Evolutionary conservation across 2,797 vertebrate genomes (phyloP).

Genomic region (Danio choprae): DNA sequence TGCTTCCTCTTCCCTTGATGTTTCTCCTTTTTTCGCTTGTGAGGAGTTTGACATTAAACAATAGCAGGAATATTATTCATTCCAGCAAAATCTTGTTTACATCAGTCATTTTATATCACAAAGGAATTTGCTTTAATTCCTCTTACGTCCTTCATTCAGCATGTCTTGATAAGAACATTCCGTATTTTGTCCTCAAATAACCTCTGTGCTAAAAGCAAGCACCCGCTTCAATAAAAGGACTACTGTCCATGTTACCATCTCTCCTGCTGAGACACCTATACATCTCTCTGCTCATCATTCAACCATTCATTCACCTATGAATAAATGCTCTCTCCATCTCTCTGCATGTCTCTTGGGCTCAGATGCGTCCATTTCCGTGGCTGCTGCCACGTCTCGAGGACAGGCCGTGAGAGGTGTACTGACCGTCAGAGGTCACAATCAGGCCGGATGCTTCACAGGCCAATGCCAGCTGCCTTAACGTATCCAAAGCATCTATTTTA

Average conservation of each 20-base stretch:
- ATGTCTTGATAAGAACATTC: constrained; percentile 44
- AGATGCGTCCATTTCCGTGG: constrained; percentile 82
- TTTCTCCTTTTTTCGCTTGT: constrained; percentile 3
- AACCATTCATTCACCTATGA: constrained; percentile 17
- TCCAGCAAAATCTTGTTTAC: neutral
- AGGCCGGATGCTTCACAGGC: constrained; percentile 91
- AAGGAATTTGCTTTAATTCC: constrained; percentile 1
- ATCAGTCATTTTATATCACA: neutral
- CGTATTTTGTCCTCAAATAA: constrained; percentile 8
- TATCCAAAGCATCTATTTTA: constrained; percentile 90
- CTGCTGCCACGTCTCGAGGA: constrained; percentile 73
- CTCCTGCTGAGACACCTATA: neutral
- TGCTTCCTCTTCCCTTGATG: neutral
- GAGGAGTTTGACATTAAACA: neutral
- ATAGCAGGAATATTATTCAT: constrained; percentile 21
- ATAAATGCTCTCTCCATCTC: constrained; percentile 14
- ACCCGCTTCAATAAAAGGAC: neutral
- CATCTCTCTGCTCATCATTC: constrained; percentile 16
- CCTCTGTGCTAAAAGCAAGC: constrained; percentile 24
- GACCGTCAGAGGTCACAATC: constrained; percentile 76
- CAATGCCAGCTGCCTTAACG: constrained; percentile 93
- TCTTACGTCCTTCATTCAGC: constrained; percentile 31
- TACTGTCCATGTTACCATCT: neutral
- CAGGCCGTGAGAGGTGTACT: constrained; percentile 71
- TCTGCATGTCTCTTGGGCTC: constrained; percentile 51